Evolutionary conservation across 2,888 invertebrate species (phyloP).

Genomic region (Leptopilina myrica): DNA sequence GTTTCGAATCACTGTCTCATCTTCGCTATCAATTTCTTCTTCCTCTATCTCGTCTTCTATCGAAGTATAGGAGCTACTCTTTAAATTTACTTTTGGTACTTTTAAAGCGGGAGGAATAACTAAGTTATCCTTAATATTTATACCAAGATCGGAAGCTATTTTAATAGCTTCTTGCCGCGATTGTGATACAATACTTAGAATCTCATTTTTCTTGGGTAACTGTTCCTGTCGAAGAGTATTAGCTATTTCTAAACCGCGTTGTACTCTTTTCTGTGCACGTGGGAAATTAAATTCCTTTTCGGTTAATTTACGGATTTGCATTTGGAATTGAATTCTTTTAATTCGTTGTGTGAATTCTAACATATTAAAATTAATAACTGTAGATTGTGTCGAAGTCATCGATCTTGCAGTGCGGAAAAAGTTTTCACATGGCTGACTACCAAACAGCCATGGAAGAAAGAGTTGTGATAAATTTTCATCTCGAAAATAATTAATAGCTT

Average conservation of each 20-base stretch:
- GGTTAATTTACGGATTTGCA: constrained; percentile 14
- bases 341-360: constrained; percentile 41
- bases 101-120: neutral
- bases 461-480: constrained; percentile 1
- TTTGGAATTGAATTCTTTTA: constrained; percentile 46
- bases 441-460: constrained; percentile 25
- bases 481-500: constrained; percentile 11
- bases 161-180: constrained; percentile 12
- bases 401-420: constrained; percentile 48
- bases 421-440: constrained; percentile 48
- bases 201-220: neutral
- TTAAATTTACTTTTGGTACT: neutral
- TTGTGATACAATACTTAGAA: neutral
- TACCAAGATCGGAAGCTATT: neutral
- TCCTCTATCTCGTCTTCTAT: constrained; percentile 8
- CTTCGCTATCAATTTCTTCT: neutral
- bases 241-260: neutral
- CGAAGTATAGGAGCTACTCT: neutral
- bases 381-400: constrained; percentile 42
- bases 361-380: constrained; percentile 36
- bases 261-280: neutral
- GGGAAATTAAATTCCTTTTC: neutral
- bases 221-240: neutral
- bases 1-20: neutral
- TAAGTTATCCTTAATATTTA: neutral